Evolutionary conservation across 1,140 invertebrate species (phyloP), one percentile per base, ranked within the genome.

Genomic region (Oryctes rhinoceros): DNA sequence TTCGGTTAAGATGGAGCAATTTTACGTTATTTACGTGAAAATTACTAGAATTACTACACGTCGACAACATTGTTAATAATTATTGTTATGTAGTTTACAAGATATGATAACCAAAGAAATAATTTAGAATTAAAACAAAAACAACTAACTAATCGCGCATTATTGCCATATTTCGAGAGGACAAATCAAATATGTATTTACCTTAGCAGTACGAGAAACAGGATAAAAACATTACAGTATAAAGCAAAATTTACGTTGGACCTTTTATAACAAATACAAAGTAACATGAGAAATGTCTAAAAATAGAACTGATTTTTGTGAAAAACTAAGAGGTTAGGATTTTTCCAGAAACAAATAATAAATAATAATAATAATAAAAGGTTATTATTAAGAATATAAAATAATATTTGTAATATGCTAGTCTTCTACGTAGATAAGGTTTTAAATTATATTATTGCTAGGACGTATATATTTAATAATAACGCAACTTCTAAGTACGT

Each of bases 321-420:
- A 71, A 71, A n/a, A 71, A 71, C 11, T 71, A 71, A 30, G 35
- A 71, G 65, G 65, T 71, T 76, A 76, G 75, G 37, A 76, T 76
- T 76, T 76, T 76, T 49, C 13, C 65, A 47, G 47, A 71, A 71
- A 59, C 53, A 59, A 59, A 30, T 30, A 30, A 30, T 30, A 30
- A 30, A 30, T 30, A 59, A 59, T n/a, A 59, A 59, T 59, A 35
- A 71, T 71, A 37, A n/a, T n/a, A n/a, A n/a, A 71, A 10, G 35
- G 65, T 35, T 71, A 71, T 37, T 71, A 71, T 37, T 71, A 71
- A 71, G 65, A 71, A 71, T 71, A 71, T 71, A 71, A 39, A 47
- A 76, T 44, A 74, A 74, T 48, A 76, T 76, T 76, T 76, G 75
- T 76, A 76, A 76, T 76, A 76, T 76, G 75, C 75, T 76, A 76